phyloP scores from a whole-genome alignment of 1,140 invertebrate species.

The Streblospio benedicti region DNA sequence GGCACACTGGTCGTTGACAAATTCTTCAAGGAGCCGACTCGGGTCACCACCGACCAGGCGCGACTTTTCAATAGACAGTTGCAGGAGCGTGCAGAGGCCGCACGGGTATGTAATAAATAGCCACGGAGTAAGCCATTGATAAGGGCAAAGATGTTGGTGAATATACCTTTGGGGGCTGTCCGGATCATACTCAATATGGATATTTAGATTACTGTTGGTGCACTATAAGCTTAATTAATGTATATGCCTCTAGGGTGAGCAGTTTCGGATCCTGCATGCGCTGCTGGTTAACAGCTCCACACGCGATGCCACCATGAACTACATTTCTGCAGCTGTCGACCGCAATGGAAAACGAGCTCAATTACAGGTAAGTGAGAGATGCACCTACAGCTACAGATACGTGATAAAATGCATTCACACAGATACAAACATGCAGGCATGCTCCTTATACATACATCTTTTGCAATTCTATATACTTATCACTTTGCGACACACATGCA shows the following conservation, averaged over 20 bases:
- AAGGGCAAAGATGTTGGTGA: too few species aligned
- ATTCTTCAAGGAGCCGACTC: slow-evolving; percentile 42
- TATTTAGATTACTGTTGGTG: not conserved
- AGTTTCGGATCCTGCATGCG: slow-evolving; percentile 74
- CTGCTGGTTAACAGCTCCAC: slow-evolving; percentile 70
- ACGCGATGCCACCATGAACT: slow-evolving; percentile 67
- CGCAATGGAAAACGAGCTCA: slow-evolving; percentile 80
- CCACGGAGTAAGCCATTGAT: not conserved
- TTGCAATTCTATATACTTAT: too few species aligned
- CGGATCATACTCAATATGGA: not conserved
- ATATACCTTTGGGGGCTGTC: too few species aligned
- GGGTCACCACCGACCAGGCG: slow-evolving; percentile 36
- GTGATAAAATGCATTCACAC: too few species aligned
- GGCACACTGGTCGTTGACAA: slow-evolving; percentile 42
- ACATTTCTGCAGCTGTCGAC: slow-evolving; percentile 64
- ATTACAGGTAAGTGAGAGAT: slow-evolving; percentile 55
- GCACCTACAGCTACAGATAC: too few species aligned
- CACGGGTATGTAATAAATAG: slow-evolving; percentile 34
- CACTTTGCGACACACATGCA: too few species aligned
- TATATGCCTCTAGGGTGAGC: slow-evolving; percentile 54
- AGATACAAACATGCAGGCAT: too few species aligned
- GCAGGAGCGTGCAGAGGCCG: slow-evolving; percentile 39
- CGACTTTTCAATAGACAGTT: slow-evolving; percentile 37
- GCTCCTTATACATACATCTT: too few species aligned
- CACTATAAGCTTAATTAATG: too few species aligned